Conservation (phyloP, 1,140 invertebrate genomes). For the Zaprionus ornatus region DNA sequence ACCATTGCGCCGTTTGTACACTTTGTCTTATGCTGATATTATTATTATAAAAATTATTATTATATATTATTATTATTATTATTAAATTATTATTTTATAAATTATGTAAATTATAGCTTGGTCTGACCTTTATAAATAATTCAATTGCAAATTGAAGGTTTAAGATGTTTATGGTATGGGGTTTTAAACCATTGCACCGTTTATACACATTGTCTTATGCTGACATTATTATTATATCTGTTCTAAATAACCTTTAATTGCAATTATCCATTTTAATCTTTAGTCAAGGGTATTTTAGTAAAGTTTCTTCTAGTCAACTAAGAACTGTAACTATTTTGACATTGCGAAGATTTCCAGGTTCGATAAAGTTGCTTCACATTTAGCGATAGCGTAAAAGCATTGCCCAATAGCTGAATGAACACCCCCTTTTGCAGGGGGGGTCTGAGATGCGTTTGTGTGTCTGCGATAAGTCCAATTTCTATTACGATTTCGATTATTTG, state of each 20-base stretch:
- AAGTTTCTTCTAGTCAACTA: neutral
- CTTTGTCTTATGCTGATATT: too few relatives aligned
- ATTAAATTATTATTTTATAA: too few relatives aligned
- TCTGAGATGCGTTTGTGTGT: slow-evolving; percentile 8
- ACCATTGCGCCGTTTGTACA: too few relatives aligned
- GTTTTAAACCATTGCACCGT: too few relatives aligned
- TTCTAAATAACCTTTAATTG: too few relatives aligned
- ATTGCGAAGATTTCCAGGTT: slow-evolving; percentile 66
- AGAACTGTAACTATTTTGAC: slow-evolving; percentile 69
- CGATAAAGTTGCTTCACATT: slow-evolving; percentile 56
- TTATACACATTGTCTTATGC: too few relatives aligned
- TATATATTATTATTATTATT: too few relatives aligned
- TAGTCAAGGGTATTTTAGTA: neutral
- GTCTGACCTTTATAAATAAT: neutral
- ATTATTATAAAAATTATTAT: too few relatives aligned
- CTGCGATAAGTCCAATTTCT: slow-evolving; percentile 65
- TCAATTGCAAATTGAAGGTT: neutral
- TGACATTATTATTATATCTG: too few relatives aligned
- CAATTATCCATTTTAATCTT: neutral
- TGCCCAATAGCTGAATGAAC: slow-evolving; percentile 48
- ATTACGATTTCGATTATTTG: slow-evolving; percentile 64
- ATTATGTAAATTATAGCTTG: neutral
- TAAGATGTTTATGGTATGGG: neutral
- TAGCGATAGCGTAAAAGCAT: slow-evolving; percentile 55
- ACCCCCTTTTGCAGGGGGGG: neutral